phyloP scores from a whole-genome alignment of 2,113 vertebrate genomes.

The Larimichthys polyactis region DNA sequence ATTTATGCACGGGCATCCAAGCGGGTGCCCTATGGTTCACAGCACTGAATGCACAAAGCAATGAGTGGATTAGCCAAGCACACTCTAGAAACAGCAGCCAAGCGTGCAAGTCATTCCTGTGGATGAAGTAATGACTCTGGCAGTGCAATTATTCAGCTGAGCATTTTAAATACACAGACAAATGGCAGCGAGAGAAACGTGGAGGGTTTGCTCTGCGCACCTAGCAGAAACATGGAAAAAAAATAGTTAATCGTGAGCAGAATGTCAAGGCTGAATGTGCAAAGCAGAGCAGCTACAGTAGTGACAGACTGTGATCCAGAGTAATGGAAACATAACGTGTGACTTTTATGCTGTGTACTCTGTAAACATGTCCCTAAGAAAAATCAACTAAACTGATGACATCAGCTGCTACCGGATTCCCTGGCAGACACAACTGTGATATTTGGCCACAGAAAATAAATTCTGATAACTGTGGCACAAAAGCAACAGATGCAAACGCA shows the following conservation, averaged over 20 bases:
- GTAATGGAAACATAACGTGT: conserved; percentile 10
- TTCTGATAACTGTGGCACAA: conserved; percentile 47
- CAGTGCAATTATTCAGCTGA: conserved; percentile 78
- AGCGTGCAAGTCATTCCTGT: conserved; percentile 82
- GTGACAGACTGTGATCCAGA: conserved; percentile 27
- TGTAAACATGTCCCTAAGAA: conserved; percentile 31
- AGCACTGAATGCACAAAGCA: conserved; percentile 82
- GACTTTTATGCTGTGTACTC: conserved; percentile 36
- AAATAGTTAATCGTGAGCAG: conserved; percentile 54
- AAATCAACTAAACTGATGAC: conserved; percentile 45
- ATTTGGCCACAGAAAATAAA: conserved; percentile 54
- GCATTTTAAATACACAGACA: conserved; percentile 77
- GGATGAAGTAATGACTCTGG: conserved; percentile 78
- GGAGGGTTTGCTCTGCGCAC: conserved; percentile 44
- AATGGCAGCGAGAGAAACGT: conserved; percentile 51
- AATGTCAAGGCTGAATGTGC: conserved; percentile 39
- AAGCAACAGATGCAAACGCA: conserved; percentile 63
- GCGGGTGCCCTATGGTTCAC: conserved; percentile 82
- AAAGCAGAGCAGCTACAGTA: conserved; percentile 22
- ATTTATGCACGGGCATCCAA: conserved; percentile 86
- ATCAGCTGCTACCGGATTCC: conserved; percentile 51
- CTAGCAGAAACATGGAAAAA: conserved; percentile 38
- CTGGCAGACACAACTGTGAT: conserved; percentile 41
- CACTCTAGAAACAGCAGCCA: conserved; percentile 81
- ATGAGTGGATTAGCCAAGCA: conserved; percentile 85